Evolutionary conservation across 2,113 vertebrate genomes (phyloP), one percentile per base, ranked within the genome.

Genomic region (Sisor rabdophorus): DNA sequence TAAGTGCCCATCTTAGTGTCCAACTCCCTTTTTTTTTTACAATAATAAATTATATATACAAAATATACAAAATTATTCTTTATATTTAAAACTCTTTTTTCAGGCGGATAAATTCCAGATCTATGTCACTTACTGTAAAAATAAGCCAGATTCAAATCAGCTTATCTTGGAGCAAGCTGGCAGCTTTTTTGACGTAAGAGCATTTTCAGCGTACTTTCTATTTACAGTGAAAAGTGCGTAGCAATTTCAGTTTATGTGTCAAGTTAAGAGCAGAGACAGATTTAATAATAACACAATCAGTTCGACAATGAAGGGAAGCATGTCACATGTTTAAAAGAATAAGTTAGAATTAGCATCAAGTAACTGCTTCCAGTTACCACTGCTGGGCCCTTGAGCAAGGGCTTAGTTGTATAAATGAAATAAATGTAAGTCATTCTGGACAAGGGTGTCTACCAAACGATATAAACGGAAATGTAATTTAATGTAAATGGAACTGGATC

Each of bases 71-170:
- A 17, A 32, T 19, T 16, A 24, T 50, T 67, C 22, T 28, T 13
- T 60, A 28, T 11, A 30, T 36, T 76, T 4, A 50, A 13, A 74
- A 16, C 72, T 61, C 71, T 88, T 86, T 90, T 88, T 90, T 88
- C 87, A 99, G 97, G 97, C 97, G 58, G 96, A 99, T 88, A 99
- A 98, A 89, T 99, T 99, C 89, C 96, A 99, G 87, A 98, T 99
- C 94, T 99, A 99, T 71, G 97, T 99, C 87, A 98, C 96, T 69
- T 99, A 99, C 90, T 99, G 97, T 91, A 95, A 97, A 90, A 99
- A 99, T 90, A 99, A 99, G 79, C 97, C 97, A 1, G 96, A 99
- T 90, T 99, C 97, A 88, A 99, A 87, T 83, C 91, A 98, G 79
- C 93, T 98, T 79, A 97, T 98, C 85, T 91, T 98, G 87, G 96